phyloP scores from a whole-genome alignment of 2,113 vertebrate genomes.

The Hippocampus zosterae region DNA sequence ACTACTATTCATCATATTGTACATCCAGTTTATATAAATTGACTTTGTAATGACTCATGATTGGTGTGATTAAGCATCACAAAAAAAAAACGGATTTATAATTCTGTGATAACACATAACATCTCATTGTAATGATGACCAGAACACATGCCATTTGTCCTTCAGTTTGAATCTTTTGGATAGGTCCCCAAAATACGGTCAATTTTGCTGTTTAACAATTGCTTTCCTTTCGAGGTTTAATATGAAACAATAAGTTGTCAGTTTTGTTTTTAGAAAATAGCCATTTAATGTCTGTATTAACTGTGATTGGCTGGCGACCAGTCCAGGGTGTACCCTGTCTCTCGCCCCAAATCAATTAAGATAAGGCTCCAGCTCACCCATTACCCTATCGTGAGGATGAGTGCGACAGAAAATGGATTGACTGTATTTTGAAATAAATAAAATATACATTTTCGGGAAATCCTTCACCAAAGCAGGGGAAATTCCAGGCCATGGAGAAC shows the following conservation, averaged over 20 bases:
- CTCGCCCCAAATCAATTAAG: not conserved
- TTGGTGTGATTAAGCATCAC: too few relatives aligned
- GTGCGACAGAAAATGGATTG: not conserved
- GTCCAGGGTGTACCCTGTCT: not conserved
- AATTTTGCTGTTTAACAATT: not conserved
- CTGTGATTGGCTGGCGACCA: not conserved
- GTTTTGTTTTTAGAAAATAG: slow-evolving; percentile 41
- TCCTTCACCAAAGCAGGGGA: slow-evolving; percentile 52
- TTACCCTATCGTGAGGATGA: not conserved
- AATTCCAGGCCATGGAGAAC: slow-evolving; percentile 41
- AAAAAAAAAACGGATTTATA: too few relatives aligned
- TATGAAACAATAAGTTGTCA: slow-evolving; percentile 21
- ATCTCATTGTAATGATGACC: not conserved
- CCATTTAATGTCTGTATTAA: slow-evolving; percentile 47
- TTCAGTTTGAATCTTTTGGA: not conserved
- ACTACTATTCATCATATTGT: too few relatives aligned
- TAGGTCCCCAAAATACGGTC: not conserved
- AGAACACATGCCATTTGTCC: not conserved
- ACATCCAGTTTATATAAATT: too few relatives aligned
- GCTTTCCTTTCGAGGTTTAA: not conserved
- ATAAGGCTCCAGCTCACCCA: not conserved
- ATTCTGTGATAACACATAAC: not conserved
- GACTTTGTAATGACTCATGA: too few relatives aligned
- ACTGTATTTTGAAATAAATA: slow-evolving; percentile 31
- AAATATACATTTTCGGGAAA: slow-evolving; percentile 39